Evolutionary conservation across 2,888 invertebrate genomes (phyloP).

Genomic region (Lymantria monacha): DNA sequence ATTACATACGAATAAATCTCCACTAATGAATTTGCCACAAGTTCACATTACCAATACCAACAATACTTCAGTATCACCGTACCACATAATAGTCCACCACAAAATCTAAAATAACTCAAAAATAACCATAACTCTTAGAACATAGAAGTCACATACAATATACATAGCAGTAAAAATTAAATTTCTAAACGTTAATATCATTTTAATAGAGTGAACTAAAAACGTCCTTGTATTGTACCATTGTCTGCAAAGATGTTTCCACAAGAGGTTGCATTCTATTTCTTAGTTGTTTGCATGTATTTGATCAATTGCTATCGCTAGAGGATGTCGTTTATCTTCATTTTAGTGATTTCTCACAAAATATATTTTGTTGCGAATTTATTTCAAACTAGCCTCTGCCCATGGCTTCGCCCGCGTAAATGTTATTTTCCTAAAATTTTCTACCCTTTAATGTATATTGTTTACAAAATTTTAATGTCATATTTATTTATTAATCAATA

Average conservation of each 20-base stretch:
- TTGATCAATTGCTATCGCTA: slow-evolving; percentile 27
- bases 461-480: too few relatives aligned
- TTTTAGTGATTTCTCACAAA: slow-evolving; percentile 1
- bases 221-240: slow-evolving; percentile 77
- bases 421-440: too few relatives aligned
- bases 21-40: too few relatives aligned
- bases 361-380: neutral
- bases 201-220: slow-evolving; percentile 74
- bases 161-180: slow-evolving; percentile 9
- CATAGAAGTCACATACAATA: slow-evolving; percentile 5
- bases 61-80: neutral
- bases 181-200: slow-evolving; percentile 53
- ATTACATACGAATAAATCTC: too few relatives aligned
- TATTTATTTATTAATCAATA: too few relatives aligned
- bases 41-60: neutral
- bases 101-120: slow-evolving; percentile 2
- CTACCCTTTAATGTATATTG: too few relatives aligned
- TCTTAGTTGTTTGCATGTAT: slow-evolving; percentile 44
- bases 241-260: slow-evolving; percentile 60
- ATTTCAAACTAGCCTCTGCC: too few relatives aligned
- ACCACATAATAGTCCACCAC: neutral
- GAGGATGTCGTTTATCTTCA: slow-evolving; percentile 13
- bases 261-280: slow-evolving; percentile 64
- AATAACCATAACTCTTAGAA: neutral
- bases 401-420: too few relatives aligned